Evolutionary conservation across 2,888 invertebrate species (phyloP).

Genomic region (Phanerotoma sp.): DNA sequence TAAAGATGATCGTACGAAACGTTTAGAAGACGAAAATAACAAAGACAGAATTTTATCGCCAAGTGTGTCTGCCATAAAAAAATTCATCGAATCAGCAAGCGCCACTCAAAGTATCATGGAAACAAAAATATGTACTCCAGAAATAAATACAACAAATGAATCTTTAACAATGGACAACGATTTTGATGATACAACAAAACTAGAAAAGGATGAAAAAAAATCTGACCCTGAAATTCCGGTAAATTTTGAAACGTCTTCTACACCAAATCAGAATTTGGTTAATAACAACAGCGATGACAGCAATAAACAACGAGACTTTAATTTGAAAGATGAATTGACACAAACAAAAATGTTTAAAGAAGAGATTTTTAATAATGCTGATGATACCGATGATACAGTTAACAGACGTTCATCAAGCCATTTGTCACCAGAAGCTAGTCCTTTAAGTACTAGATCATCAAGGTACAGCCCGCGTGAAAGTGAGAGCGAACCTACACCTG

Average conservation of each 20-base stretch:
- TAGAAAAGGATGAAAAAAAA: constrained; percentile 18
- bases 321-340: constrained; percentile 22
- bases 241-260: too few relatives aligned
- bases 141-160: constrained; percentile 28
- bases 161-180: constrained; percentile 33
- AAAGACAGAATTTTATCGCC: not conserved
- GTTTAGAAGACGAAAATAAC: constrained; percentile 21
- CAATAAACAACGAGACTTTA: constrained; percentile 27
- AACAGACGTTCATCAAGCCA: constrained; percentile 54
- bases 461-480: constrained; percentile 55
- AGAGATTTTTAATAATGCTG: constrained; percentile 51
- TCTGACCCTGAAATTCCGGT: constrained; percentile 19
- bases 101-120: too few relatives aligned
- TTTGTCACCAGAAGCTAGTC: constrained; percentile 55
- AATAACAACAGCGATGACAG: too few relatives aligned
- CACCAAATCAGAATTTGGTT: too few relatives aligned
- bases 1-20: constrained; percentile 8
- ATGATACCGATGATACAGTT: constrained; percentile 51
- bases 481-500: constrained; percentile 55
- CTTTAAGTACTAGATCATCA: constrained; percentile 53
- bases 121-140: too few relatives aligned
- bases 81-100: too few relatives aligned
- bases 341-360: constrained; percentile 46
- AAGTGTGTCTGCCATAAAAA: too few relatives aligned
- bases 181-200: constrained; percentile 23